Evolutionary conservation across 92 coral and sea anemone species (phyloP).

Genomic region (Paramuricea clavata): DNA sequence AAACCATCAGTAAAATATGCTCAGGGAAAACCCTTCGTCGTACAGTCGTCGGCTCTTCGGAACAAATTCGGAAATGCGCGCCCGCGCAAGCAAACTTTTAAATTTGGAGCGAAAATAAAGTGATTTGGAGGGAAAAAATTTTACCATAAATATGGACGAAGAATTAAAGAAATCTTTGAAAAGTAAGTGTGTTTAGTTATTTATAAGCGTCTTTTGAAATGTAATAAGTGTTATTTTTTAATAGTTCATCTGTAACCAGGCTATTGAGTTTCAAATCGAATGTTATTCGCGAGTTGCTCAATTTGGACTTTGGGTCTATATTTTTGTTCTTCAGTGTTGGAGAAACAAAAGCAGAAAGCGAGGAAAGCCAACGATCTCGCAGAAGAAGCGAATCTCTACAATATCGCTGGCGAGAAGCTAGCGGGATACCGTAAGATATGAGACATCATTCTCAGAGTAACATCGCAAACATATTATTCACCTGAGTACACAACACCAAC

Average conservation of each 20-base stretch:
- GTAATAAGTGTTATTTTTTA: background rate
- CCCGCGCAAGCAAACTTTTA: no score
- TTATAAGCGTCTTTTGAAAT: background rate
- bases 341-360: constrained; percentile 80
- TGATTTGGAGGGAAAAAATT: no score
- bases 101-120: background rate
- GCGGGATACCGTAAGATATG: constrained; percentile 86
- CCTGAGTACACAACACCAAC: no score
- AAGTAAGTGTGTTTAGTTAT: background rate
- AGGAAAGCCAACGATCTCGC: constrained; percentile 83
- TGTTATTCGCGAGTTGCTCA: no score
- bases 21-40: no score
- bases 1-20: no score
- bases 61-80: no score
- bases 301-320: background rate
- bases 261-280: no score
- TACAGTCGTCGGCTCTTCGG: no score
- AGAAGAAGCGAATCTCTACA: constrained; percentile 92
- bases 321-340: constrained; percentile 53
- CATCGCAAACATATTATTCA: no score
- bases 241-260: background rate
- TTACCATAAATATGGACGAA: background rate
- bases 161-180: background rate
- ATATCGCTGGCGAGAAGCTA: constrained; percentile 83
- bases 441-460: no score